phyloP scores from a whole-genome alignment of 2,888 invertebrate species.

The Dryadula phaetusa region DNA sequence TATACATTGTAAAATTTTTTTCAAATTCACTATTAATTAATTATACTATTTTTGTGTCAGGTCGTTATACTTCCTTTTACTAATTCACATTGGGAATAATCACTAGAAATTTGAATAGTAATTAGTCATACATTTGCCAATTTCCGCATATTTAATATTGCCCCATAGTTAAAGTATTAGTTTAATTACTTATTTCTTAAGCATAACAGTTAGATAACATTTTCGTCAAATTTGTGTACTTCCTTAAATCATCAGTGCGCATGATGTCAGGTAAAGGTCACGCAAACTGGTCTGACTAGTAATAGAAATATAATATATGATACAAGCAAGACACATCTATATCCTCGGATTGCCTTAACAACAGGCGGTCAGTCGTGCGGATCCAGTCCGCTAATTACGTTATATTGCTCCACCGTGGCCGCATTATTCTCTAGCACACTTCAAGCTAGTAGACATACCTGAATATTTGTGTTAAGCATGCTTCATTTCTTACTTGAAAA shows the following conservation, averaged over 20 bases:
- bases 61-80: neutral
- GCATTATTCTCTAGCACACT: slow-evolving; percentile 47
- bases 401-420: slow-evolving; percentile 49
- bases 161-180: neutral
- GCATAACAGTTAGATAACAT: slow-evolving; percentile 11
- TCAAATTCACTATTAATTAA: no score
- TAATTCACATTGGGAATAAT: neutral
- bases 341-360: slow-evolving; percentile 45
- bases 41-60: no score
- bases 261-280: slow-evolving; percentile 32
- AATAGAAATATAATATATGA: slow-evolving; percentile 29
- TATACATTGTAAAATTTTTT: no score
- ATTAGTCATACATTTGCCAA: slow-evolving; percentile 8
- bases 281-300: slow-evolving; percentile 22
- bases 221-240: slow-evolving; percentile 1
- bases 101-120: slow-evolving; percentile 10
- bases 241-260: slow-evolving; percentile 3
- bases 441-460: slow-evolving; percentile 26
- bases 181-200: slow-evolving; percentile 7
- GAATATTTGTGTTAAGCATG: slow-evolving; percentile 7
- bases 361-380: slow-evolving; percentile 49
- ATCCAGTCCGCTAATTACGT: slow-evolving; percentile 51
- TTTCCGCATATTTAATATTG: slow-evolving; percentile 12
- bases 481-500: neutral
- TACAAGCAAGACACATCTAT: slow-evolving; percentile 25